Conservation (phyloP, 2,888 invertebrate species). For the Agrenia bidenticulata region DNA sequence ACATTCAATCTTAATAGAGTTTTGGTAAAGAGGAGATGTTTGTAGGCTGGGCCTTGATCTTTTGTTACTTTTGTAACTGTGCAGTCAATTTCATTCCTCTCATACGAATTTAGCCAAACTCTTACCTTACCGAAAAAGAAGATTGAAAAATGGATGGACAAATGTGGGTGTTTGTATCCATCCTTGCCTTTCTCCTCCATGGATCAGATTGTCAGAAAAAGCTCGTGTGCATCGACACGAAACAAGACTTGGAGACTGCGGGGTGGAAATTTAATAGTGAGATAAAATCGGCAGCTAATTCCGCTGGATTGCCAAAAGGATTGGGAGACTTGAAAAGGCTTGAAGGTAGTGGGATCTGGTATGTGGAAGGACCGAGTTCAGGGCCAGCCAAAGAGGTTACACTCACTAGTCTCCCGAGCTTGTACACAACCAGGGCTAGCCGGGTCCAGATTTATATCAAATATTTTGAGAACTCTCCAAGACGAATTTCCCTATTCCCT, state of each 20-base stretch:
- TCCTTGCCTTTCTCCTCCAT: too few species aligned
- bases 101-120: too few species aligned
- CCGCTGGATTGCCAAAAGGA: background rate
- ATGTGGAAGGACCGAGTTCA: conserved; percentile 12
- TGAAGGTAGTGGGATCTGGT: conserved; percentile 23
- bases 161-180: too few species aligned
- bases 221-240: conserved; percentile 2
- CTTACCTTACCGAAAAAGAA: too few species aligned
- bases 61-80: too few species aligned
- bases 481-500: conserved; percentile 19
- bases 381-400: conserved; percentile 11
- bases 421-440: conserved; percentile 11
- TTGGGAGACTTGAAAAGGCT: conserved; percentile 5
- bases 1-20: too few species aligned
- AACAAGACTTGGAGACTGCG: background rate
- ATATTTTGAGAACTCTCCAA: conserved; percentile 16
- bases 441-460: conserved; percentile 17
- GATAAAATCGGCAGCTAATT: background rate
- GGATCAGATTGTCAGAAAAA: background rate
- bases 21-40: too few species aligned
- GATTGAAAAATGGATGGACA: too few species aligned
- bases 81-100: too few species aligned
- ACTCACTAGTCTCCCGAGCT: conserved; percentile 2
- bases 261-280: conserved; percentile 6
- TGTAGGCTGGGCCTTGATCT: too few species aligned